Evolutionary conservation across 2,888 invertebrate species (phyloP), one percentile per base, ranked within the genome.

Genomic region (Dromius quadrimaculatus): DNA sequence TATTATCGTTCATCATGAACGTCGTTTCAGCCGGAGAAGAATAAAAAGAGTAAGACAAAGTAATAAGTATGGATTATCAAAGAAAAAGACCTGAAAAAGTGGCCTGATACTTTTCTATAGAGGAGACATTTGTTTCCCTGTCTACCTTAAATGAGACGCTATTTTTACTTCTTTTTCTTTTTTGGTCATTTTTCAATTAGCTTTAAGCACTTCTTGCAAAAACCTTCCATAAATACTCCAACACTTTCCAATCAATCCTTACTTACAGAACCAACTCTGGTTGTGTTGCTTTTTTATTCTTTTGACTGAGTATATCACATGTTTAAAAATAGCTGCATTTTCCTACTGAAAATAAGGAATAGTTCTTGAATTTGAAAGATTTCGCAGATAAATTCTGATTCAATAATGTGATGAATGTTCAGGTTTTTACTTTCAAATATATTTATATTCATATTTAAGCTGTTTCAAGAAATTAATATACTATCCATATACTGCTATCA

Each of bases 61-160:
- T 81, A 81, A 80, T 81, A 81, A 80, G 80, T 81, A 81, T 81
- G 81, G 81, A 81, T 81, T 81, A 81, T 80, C 80, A 80, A 78
- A 79, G 74, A 73, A 73, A 62, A 50, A 64, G 62, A 62, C 62
- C 62, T 62, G 62, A 62, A 62, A 62, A 62, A 62, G 41, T 38
- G 38, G 38, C 41, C 62, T 62, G 62, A 62, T 62, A 62, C 62
- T 62, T 41, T 62, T 62, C 62, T 62, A 62, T 62, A 62, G 62
- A 62, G 22, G 62, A 17, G 41, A 62, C 62, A 62, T 62, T 62
- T 62, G 62, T 62, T 62, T 62, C 41, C 41, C 41, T 62, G 62
- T 41, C 62, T 41, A 36, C 38, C 62, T 62, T 62, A 62, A 62
- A 62, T 62, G 62, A 62, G 62, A 62, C 62, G 62, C 38, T 62